phyloP scores from a whole-genome alignment of 2,113 vertebrate genomes.

The Bathybates hornii region DNA sequence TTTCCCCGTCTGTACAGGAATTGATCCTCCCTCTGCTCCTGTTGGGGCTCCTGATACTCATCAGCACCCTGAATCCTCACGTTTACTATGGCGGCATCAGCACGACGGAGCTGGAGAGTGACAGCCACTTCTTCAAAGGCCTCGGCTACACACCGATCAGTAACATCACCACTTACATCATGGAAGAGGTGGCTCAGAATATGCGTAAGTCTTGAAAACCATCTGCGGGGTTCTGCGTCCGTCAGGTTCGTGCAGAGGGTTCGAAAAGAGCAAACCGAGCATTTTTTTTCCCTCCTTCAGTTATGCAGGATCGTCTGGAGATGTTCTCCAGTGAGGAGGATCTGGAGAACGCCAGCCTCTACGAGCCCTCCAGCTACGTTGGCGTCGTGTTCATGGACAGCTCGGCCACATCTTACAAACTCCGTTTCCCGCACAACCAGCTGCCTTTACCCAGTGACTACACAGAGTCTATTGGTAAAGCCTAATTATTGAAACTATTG shows the following conservation, averaged over 20 bases:
- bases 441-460: conserved; percentile 62
- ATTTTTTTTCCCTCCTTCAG: not conserved
- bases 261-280: accelerated
- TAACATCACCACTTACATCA: conserved; percentile 71
- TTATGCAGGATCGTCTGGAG: conserved; percentile 62
- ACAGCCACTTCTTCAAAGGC: conserved; percentile 40
- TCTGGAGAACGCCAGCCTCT: conserved; percentile 67
- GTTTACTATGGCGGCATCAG: conserved; percentile 62
- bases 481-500: not conserved
- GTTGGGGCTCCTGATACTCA: conserved; percentile 71
- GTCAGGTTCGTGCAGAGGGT: accelerated
- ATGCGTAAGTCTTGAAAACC: conserved; percentile 57
- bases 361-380: conserved; percentile 32
- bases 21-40: conserved; percentile 60
- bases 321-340: conserved; percentile 69
- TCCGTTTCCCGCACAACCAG: conserved; percentile 66
- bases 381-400: conserved; percentile 80
- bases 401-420: conserved; percentile 71
- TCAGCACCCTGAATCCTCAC: conserved; percentile 73
- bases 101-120: conserved; percentile 61
- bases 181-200: conserved; percentile 74
- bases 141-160: conserved; percentile 74
- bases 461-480: conserved; percentile 72
- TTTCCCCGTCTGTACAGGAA: conserved; percentile 65
- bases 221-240: accelerated